phyloP scores from a whole-genome alignment of 2,888 invertebrate genomes.

The Tiliacea citrago region DNA sequence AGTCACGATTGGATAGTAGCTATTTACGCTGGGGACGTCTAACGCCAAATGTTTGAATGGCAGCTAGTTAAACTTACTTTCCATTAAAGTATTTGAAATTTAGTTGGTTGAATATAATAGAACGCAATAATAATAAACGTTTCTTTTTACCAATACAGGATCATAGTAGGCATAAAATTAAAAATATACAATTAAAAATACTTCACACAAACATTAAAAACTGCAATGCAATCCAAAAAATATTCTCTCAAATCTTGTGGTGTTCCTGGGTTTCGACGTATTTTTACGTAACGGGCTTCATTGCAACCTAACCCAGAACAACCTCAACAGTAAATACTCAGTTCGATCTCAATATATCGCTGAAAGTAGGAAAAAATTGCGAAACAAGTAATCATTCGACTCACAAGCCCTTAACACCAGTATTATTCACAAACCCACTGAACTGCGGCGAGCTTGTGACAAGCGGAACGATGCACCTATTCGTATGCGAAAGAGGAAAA shows the following conservation, averaged over 20 bases:
- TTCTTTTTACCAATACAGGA: neutral
- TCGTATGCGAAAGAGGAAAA: conserved; percentile 21
- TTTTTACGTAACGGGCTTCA: neutral
- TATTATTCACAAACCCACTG: conserved; percentile 43
- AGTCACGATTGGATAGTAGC: too few species aligned
- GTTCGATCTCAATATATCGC: neutral
- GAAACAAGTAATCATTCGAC: conserved; percentile 20
- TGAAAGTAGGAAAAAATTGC: neutral
- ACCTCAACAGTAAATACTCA: neutral
- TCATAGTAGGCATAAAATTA: neutral
- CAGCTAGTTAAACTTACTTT: neutral
- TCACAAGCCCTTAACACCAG: conserved; percentile 28
- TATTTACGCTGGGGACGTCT: neutral
- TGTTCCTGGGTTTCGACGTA: neutral
- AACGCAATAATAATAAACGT: neutral
- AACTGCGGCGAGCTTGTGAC: conserved; percentile 24
- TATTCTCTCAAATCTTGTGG: neutral
- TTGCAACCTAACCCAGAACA: too few species aligned
- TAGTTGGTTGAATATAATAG: neutral
- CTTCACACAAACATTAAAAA: neutral
- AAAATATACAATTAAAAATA: neutral
- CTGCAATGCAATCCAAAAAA: neutral
- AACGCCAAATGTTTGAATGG: neutral
- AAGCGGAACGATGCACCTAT: conserved; percentile 28
- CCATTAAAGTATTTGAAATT: neutral